These are phyloP conservation scores for Aratinga solstitialis DNA, from an alignment of 2,797 vertebrate genomes.

Conservation along the genomic window DNA sequence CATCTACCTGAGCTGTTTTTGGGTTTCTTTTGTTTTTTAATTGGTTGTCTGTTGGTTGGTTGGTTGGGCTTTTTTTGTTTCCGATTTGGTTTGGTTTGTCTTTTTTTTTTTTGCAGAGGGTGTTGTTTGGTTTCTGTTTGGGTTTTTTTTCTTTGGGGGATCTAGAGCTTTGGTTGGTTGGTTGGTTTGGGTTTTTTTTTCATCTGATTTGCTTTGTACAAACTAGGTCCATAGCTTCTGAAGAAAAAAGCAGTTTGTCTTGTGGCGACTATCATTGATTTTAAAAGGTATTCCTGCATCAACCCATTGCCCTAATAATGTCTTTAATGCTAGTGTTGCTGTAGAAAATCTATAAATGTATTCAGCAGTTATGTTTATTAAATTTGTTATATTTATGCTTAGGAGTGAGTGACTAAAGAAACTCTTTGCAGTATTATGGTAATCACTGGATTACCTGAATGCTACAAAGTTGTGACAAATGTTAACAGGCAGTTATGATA, in stretches of 20 bases:
- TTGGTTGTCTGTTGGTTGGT: too few species aligned
- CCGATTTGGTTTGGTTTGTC: too few species aligned
- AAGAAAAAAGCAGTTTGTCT: neutral
- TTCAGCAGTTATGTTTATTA: neutral
- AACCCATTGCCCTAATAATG: neutral
- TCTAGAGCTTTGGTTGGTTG: neutral
- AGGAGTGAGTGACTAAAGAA: neutral
- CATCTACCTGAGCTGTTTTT: too few species aligned
- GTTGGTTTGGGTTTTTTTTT: neutral
- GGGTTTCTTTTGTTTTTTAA: too few species aligned
- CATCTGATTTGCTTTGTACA: neutral
- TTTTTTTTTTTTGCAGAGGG: too few species aligned
- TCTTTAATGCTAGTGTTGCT: neutral
- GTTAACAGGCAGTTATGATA: accelerated
- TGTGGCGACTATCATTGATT: neutral
- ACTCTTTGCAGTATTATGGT: neutral
- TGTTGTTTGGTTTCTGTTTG: too few species aligned
- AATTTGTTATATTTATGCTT: neutral
- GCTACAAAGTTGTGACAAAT: neutral
- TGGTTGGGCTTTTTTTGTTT: too few species aligned
- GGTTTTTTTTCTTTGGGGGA: too few species aligned
- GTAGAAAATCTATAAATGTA: neutral
- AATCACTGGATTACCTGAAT: neutral
- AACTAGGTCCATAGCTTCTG: neutral
- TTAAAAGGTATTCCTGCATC: neutral